Percentiles rank a stretch among this genome's conserved stretches.
phyloP scores from a whole-genome alignment of 2,888 invertebrate genomes.

The Drosophila macrospina region DNA sequence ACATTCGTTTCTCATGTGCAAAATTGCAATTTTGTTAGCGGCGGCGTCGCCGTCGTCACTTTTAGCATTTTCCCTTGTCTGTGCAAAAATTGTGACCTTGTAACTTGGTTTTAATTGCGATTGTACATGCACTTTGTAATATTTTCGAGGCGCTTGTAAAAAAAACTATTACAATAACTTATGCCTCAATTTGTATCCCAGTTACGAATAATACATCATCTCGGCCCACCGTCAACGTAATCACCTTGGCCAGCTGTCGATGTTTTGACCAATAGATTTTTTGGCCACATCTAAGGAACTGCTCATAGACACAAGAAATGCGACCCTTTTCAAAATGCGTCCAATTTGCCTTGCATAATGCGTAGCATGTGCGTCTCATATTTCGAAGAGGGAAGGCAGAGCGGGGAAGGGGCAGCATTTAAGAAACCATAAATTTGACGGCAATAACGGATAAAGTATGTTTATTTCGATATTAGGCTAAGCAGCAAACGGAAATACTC shows the following conservation, averaged over 20 bases:
- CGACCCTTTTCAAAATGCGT: slow-evolving; percentile 68
- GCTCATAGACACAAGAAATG: not conserved
- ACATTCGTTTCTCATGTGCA: slow-evolving; percentile 70
- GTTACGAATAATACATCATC: slow-evolving; percentile 2
- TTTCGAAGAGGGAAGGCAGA: slow-evolving; percentile 32
- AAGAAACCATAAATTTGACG: slow-evolving; percentile 78
- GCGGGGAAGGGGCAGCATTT: slow-evolving; percentile 52
- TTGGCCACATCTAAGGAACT: slow-evolving; percentile 29
- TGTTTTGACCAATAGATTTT: slow-evolving; percentile 32
- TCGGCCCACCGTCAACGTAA: slow-evolving; percentile 6
- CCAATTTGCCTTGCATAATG: slow-evolving; percentile 60
- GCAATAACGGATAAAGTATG: slow-evolving; percentile 81
- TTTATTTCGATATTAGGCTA: slow-evolving; percentile 79
- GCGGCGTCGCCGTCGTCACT: slow-evolving; percentile 52
- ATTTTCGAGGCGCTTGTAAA: slow-evolving; percentile 28
- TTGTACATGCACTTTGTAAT: slow-evolving; percentile 54
- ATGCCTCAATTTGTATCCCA: slow-evolving; percentile 24
- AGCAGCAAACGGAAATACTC: slow-evolving; percentile 57
- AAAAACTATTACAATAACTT: slow-evolving; percentile 11
- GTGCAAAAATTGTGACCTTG: slow-evolving; percentile 75
- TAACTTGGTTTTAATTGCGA: slow-evolving; percentile 74
- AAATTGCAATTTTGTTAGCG: slow-evolving; percentile 76
- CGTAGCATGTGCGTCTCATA: slow-evolving; percentile 62
- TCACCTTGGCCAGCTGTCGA: slow-evolving; percentile 47
- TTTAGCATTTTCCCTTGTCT: slow-evolving; percentile 65